Evolutionary conservation across 2,888 invertebrate species (phyloP).

Genomic region (Sarcophaga carnaria): DNA sequence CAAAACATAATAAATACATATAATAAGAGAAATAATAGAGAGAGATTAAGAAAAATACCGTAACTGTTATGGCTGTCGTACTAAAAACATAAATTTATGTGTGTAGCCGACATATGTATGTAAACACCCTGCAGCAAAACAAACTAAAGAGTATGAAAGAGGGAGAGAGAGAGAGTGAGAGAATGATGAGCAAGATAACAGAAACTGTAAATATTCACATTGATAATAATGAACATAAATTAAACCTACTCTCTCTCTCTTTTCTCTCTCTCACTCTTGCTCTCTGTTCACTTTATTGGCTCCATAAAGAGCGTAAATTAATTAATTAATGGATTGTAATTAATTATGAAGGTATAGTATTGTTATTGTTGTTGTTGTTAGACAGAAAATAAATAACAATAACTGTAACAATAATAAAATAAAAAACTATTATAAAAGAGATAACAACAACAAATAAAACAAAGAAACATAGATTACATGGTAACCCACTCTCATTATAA

Average conservation of each 20-base stretch:
- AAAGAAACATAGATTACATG: background rate
- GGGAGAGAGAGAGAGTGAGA: background rate
- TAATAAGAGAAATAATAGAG: background rate
- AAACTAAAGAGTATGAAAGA: no score
- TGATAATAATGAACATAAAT: conserved; percentile 7
- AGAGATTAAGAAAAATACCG: background rate
- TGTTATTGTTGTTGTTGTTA: conserved; percentile 29
- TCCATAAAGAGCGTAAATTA: conserved; percentile 67
- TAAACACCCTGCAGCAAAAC: no score
- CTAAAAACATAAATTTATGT: no score
- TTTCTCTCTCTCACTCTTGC: no score
- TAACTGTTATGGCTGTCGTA: no score
- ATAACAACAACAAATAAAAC: background rate
- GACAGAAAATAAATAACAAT: background rate
- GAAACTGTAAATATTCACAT: conserved; percentile 41
- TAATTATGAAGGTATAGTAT: conserved; percentile 76
- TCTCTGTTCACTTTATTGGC: background rate
- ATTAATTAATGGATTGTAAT: conserved; percentile 80
- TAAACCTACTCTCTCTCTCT: no score
- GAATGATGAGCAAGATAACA: conserved; percentile 26
- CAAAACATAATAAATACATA: background rate
- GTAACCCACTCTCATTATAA: no score
- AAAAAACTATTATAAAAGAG: background rate
- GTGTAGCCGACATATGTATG: no score
- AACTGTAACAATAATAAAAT: background rate